Conservation (phyloP, 2,888 invertebrate genomes). For the Pseudococcus longispinus region DNA sequence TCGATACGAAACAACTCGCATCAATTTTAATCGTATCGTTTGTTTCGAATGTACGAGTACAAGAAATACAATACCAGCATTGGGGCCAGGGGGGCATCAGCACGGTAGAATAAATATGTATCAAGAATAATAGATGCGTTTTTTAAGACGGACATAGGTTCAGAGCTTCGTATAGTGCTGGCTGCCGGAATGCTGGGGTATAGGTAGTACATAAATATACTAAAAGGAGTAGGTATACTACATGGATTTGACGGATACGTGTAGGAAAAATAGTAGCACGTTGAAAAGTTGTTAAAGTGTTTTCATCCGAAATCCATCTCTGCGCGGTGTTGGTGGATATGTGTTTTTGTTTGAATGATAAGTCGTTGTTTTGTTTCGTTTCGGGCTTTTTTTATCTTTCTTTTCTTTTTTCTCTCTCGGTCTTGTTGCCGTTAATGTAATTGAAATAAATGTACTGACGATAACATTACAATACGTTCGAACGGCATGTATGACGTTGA, state of each 20-base stretch:
- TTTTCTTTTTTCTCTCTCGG: neutral
- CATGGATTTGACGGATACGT: neutral
- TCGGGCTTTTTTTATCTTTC: neutral
- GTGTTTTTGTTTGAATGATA: neutral
- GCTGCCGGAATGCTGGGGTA: neutral
- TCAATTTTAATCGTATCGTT: neutral
- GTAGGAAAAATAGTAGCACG: neutral
- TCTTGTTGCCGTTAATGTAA: conserved; percentile 3
- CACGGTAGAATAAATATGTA: neutral
- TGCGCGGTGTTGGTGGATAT: neutral
- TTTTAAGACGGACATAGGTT: neutral
- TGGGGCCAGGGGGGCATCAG: too few species aligned
- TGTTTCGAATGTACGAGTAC: neutral
- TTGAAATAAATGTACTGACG: conserved; percentile 28
- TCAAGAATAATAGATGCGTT: neutral
- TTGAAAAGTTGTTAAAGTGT: conserved; percentile 15
- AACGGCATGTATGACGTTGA: neutral
- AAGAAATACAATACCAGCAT: neutral
- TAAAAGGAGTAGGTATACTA: neutral
- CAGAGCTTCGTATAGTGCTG: neutral
- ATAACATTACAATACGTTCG: conserved; percentile 24
- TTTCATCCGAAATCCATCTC: conserved; percentile 28
- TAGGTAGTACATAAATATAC: neutral
- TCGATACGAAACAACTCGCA: neutral
- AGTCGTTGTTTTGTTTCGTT: conserved; percentile 17